phyloP scores from a whole-genome alignment of 2,113 vertebrate genomes.

The Guaruba guarouba region DNA sequence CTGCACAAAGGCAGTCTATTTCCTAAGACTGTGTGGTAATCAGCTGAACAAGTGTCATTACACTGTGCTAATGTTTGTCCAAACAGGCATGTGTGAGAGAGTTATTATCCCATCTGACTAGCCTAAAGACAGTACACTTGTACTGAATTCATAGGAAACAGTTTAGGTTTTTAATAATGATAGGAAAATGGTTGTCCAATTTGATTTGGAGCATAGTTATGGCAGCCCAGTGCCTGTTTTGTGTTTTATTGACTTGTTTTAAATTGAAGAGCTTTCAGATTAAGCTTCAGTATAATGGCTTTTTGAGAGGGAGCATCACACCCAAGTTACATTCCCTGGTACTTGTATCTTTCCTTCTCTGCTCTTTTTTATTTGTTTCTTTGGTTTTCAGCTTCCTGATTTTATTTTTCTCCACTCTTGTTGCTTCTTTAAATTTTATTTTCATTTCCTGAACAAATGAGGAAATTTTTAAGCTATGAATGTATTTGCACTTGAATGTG shows the following conservation, averaged over 20 bases:
- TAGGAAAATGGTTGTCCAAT: not conserved
- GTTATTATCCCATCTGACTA: not conserved
- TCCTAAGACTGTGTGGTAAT: not conserved
- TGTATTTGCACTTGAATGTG: too few relatives aligned
- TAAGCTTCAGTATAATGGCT: not conserved
- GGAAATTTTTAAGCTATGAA: not conserved
- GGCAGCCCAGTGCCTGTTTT: not conserved
- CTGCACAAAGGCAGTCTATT: not conserved
- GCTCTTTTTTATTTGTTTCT: not conserved
- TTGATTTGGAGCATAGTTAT: not conserved
- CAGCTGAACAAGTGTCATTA: not conserved
- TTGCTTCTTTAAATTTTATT: not conserved
- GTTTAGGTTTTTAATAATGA: not conserved
- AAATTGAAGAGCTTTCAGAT: not conserved
- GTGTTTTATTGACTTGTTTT: not conserved
- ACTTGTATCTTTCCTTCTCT: not conserved
- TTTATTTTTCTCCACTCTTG: not conserved
- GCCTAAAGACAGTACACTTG: not conserved
- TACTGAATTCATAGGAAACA: not conserved
- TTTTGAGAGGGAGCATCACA: not conserved
- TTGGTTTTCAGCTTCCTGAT: not conserved
- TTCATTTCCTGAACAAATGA: not conserved
- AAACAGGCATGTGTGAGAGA: not conserved
- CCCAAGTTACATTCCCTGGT: not conserved
- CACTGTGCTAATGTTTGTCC: not conserved